Evolutionary conservation across 2,888 invertebrate species (phyloP).

Genomic region (Sinelater perroti): DNA sequence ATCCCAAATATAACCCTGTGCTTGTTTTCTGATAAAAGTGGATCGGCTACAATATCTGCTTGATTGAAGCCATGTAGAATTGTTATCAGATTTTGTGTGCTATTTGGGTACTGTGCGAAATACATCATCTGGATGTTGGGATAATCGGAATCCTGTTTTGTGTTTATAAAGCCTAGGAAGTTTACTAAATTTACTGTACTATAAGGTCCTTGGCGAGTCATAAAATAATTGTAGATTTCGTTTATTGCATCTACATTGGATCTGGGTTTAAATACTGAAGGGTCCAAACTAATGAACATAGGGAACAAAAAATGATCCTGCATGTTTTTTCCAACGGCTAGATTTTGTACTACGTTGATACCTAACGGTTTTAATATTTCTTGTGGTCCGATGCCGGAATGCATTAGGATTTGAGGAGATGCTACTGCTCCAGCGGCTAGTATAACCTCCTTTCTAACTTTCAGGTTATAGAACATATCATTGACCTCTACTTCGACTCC

Average conservation of each 20-base stretch:
- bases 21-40: too few species aligned
- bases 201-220: slow-evolving; percentile 63
- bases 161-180: slow-evolving; percentile 63
- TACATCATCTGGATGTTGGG: slow-evolving; percentile 47
- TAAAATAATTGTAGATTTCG: slow-evolving; percentile 59
- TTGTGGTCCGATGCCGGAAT: slow-evolving; percentile 66
- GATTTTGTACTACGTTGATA: slow-evolving; percentile 46
- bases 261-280: neutral
- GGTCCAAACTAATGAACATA: slow-evolving; percentile 40
- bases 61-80: too few species aligned
- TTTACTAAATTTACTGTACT: slow-evolving; percentile 57
- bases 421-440: slow-evolving; percentile 71
- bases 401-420: slow-evolving; percentile 68
- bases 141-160: slow-evolving; percentile 51
- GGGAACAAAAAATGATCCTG: slow-evolving; percentile 55
- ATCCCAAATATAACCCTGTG: slow-evolving; percentile 46
- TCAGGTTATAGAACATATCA: slow-evolving; percentile 40
- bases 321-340: slow-evolving; percentile 55
- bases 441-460: slow-evolving; percentile 66
- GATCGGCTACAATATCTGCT: too few species aligned
- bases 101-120: too few species aligned
- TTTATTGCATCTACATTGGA: neutral
- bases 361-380: slow-evolving; percentile 54
- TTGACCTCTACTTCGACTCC: slow-evolving; percentile 58
- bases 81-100: too few species aligned